Percentiles rank a stretch among this genome's conserved stretches.
Conservation (phyloP, 2,113 vertebrate genomes). For the Rhinoderma darwinii region DNA sequence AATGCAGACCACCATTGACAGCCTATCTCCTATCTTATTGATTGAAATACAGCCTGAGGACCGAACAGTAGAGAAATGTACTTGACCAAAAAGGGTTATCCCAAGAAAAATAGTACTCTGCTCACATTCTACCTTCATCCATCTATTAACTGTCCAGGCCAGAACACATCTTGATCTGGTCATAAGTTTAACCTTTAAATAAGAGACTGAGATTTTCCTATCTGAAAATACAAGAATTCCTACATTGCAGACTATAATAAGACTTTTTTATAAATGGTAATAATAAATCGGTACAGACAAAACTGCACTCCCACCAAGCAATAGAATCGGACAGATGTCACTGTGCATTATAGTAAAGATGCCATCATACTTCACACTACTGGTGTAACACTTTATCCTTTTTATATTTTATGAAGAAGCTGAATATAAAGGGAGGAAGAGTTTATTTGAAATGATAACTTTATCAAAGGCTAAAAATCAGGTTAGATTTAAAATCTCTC, state of each 20-base stretch:
- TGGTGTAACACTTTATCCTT: neutral
- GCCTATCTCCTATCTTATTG: neutral
- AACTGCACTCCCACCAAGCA: neutral
- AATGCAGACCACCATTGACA: neutral
- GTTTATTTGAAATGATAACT: neutral
- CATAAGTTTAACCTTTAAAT: neutral
- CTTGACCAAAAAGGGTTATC: neutral
- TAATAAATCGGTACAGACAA: neutral
- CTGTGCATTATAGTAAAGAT: neutral
- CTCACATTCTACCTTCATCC: neutral
- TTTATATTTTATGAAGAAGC: neutral
- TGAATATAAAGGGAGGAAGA: neutral
- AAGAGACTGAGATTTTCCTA: neutral
- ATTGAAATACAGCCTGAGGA: neutral
- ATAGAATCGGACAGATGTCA: constrained; percentile 14
- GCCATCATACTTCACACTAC: neutral
- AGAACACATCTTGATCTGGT: neutral
- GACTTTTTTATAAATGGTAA: neutral
- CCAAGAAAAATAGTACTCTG: neutral
- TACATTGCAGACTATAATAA: neutral
- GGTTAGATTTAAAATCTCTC: neutral
- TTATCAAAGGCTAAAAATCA: neutral
- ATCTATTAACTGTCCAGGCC: neutral
- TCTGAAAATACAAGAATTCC: neutral
- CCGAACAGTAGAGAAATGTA: neutral